Percentiles rank a stretch among this genome's conserved stretches.
Conservation (phyloP, 2,888 invertebrate genomes). For the Drosophila borealis region DNA sequence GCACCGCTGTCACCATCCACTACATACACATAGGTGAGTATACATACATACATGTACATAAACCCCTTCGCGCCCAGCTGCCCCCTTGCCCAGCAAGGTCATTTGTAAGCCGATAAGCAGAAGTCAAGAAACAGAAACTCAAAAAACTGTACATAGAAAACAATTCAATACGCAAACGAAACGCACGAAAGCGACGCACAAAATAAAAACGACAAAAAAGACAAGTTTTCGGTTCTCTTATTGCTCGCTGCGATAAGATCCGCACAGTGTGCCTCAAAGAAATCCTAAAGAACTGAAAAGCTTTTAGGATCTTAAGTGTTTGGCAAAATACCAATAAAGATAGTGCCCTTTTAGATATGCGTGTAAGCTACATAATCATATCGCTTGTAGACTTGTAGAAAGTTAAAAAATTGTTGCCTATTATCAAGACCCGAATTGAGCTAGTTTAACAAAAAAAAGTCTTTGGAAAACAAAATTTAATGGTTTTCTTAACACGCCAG, state of each 20-base stretch:
- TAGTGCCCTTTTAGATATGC: slow-evolving; percentile 22
- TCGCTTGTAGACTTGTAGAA: background rate
- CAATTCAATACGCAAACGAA: slow-evolving; percentile 42
- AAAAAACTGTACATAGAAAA: slow-evolving; percentile 11
- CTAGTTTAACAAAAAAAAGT: too few relatives aligned
- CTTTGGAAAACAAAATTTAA: too few relatives aligned
- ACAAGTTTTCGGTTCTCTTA: slow-evolving; percentile 15
- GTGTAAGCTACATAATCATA: slow-evolving; percentile 30
- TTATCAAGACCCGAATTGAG: background rate
- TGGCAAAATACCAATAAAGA: slow-evolving; percentile 49
- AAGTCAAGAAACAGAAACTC: slow-evolving; percentile 13
- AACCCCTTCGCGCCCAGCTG: background rate
- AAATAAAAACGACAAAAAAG: slow-evolving; percentile 22
- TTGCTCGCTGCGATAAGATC: slow-evolving; percentile 39
- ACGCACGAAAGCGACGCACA: slow-evolving; percentile 25
- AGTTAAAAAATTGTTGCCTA: background rate
- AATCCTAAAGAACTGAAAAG: slow-evolving; percentile 32
- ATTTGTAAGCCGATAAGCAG: slow-evolving; percentile 61
- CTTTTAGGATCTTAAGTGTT: slow-evolving; percentile 45
- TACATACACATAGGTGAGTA: slow-evolving; percentile 93
- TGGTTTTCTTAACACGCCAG: too few relatives aligned
- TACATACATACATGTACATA: background rate
- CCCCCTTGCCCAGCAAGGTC: slow-evolving; percentile 57
- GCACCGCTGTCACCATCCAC: slow-evolving; percentile 96
- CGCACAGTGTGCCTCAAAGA: slow-evolving; percentile 49